phyloP scores from a whole-genome alignment of 35 echinoderm and acorn worm species.

The Heliocidaris erythrogramma region DNA sequence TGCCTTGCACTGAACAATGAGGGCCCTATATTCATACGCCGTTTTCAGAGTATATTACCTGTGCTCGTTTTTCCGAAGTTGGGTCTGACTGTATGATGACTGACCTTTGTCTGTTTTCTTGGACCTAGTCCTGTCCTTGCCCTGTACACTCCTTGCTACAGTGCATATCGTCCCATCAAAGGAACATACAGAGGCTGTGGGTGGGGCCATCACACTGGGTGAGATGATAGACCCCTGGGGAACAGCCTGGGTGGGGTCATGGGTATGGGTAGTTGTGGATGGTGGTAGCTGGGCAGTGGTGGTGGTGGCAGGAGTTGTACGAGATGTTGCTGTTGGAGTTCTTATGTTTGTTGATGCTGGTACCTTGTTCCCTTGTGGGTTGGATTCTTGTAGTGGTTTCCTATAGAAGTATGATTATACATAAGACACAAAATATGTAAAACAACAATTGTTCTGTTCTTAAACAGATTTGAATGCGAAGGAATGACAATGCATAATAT shows the following conservation, averaged over 20 bases:
- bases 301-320: conserved; percentile 14
- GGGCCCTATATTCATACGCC: too few species aligned
- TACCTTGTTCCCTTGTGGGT: neutral
- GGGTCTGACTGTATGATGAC: too few species aligned
- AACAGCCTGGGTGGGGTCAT: neutral
- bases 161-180: conserved; percentile 92
- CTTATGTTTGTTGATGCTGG: neutral
- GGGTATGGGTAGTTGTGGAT: neutral
- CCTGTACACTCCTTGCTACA: conserved; percentile 56
- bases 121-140: neutral
- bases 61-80: too few species aligned
- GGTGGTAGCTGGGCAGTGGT: neutral
- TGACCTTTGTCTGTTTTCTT: conserved; percentile 7
- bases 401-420: too few species aligned
- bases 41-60: too few species aligned
- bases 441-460: too few species aligned
- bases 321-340: neutral
- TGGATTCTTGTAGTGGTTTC: neutral
- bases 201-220: conserved; percentile 74
- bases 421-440: too few species aligned
- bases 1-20: too few species aligned
- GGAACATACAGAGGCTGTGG: conserved; percentile 82
- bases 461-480: too few species aligned
- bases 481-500: too few species aligned
- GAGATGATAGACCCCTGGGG: conserved; percentile 65